These are phyloP conservation scores for Corvus hawaiiensis DNA, from an alignment of 2,113 vertebrate genomes.

Conservation along the genomic window DNA sequence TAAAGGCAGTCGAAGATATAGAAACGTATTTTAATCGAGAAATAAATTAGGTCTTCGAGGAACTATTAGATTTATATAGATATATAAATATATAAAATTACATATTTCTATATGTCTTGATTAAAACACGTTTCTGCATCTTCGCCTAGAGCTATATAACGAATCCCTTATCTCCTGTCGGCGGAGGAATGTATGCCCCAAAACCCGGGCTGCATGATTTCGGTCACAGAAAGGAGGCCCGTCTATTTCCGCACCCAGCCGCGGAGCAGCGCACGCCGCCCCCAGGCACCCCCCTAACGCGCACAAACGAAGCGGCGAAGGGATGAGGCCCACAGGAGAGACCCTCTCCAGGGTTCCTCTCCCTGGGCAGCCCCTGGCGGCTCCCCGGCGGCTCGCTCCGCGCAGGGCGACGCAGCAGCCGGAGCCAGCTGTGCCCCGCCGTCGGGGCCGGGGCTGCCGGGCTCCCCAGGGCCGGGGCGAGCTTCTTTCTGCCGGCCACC, in stretches of 20 bases:
- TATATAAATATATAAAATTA: too few species aligned
- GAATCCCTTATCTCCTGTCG: not conserved
- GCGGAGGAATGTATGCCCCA: not conserved
- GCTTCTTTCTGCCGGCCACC: slow-evolving; percentile 71
- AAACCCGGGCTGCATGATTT: not conserved
- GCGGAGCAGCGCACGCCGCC: not conserved
- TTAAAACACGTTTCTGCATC: not conserved
- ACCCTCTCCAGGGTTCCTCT: not conserved
- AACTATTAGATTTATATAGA: not conserved
- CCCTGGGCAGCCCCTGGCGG: not conserved
- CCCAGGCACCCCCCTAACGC: not conserved
- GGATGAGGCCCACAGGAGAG: not conserved
- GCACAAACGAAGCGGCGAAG: not conserved
- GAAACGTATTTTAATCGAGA: not conserved
- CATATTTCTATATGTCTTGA: not conserved
- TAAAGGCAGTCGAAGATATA: not conserved
- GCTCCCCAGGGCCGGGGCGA: not conserved
- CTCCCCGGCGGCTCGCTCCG: not conserved
- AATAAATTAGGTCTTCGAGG: not conserved
- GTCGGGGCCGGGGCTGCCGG: not conserved
- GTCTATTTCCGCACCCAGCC: not conserved
- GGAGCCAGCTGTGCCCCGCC: not conserved
- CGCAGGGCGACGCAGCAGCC: not conserved
- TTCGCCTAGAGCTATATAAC: not conserved
- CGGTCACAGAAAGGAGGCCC: not conserved